Base-by-base conservation (phyloP, 2,888 invertebrate genomes). In the Melolontha melolontha region DNA sequence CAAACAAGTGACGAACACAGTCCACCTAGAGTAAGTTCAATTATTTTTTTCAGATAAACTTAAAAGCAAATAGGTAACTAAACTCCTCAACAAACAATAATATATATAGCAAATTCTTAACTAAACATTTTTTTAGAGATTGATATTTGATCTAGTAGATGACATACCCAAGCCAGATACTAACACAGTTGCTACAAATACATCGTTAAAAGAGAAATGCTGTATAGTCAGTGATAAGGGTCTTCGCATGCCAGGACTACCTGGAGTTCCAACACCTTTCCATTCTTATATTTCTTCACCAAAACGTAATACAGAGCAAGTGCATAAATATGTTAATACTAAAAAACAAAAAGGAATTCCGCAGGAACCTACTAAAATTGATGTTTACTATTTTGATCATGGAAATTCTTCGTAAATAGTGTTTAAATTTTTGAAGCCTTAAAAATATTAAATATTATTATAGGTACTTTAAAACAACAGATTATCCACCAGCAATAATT, bases 371-470 rank as follows among this genome's bases (percentile, higher is more conserved):
- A 78, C 78, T 22, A 84, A 83, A 75, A 87, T 89, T 7, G 90
- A 90, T 70, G 86, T 90, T 52, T 91, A 91, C 79, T 89, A 89
- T 70, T 91, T 91, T 73, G 90, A 91, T 77, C 90, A 90, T 75
- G 90, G 90, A 52, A 88, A 88, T 76, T 85, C 88, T 1, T 86
- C 87, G 86, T 87, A 79, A 79, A 62, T 47, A 34, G 16, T 12
- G 11, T 49, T 14, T 17, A 29, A 29, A 14, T 22, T 63, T 17
- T 14, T 49, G n/a, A 47, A 17, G n/a, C 40, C 8, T 14, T 47
- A 27, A 29, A 42, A 8, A 83, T 74, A 74, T 80, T 77, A 72
- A 59, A 50, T 51, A 34, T 63, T 49, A 52, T 78, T 79, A 57
- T 72, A 87, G 87, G 63, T 90, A 88, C 75, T 86, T 87, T 71